A percentile compares a stretch with the other conserved stretches of the same genome.
Evolutionary conservation across 2,888 invertebrate species (phyloP).

Genomic region (Neoaliturus tenellus): DNA sequence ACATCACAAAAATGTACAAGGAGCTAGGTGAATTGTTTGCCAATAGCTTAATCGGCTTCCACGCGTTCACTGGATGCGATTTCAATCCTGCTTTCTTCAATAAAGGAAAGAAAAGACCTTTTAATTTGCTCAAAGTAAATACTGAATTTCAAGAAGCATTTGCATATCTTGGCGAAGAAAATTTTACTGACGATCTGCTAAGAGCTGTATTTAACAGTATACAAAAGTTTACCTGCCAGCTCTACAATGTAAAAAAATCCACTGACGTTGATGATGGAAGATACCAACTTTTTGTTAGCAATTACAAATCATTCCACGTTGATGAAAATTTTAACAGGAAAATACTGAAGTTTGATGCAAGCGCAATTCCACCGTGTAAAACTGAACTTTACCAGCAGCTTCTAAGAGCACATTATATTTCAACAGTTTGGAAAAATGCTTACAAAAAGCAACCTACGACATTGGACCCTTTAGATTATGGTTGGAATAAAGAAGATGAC

Average conservation of each 20-base stretch:
- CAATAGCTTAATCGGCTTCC: not conserved
- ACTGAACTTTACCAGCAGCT: not conserved
- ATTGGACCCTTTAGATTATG: not conserved
- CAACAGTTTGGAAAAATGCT: not conserved
- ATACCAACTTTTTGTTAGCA: not conserved
- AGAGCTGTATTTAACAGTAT: not conserved
- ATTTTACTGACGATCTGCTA: not conserved
- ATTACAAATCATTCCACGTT: too few species aligned
- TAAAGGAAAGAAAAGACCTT: conserved; percentile 20
- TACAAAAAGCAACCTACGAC: not conserved
- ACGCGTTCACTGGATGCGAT: conserved; percentile 7
- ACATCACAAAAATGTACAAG: not conserved
- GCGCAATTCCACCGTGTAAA: not conserved
- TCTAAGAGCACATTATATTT: not conserved
- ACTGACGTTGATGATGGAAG: conserved; percentile 3
- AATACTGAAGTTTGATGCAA: not conserved
- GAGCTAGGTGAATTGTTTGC: not conserved
- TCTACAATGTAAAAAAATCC: not conserved
- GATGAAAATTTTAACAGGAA: not conserved
- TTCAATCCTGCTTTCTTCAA: conserved; percentile 26
- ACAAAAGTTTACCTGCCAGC: not conserved
- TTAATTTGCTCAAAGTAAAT: conserved; percentile 17
- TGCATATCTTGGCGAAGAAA: not conserved
- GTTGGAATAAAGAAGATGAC: not conserved
- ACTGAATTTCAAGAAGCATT: conserved; percentile 15